Base-by-base conservation (phyloP, 2,888 invertebrate species). In the Drosophila paramelanica region DNA sequence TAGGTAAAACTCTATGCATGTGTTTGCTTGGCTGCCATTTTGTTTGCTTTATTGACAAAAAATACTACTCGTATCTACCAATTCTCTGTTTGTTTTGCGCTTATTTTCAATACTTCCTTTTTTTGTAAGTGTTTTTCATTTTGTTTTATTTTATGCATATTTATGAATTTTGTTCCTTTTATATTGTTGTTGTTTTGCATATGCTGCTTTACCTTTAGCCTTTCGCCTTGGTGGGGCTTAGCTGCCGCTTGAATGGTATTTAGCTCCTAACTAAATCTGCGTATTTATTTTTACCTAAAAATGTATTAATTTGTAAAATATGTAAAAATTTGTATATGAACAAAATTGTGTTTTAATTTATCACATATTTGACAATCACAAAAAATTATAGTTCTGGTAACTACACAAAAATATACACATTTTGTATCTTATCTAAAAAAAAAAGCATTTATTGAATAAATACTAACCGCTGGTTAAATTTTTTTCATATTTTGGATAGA, bases 41-140 rank as follows among this genome's bases (percentile, higher is more conserved):
- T 69, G 56, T 77, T 86, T 74, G 58, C 47, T 70, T 76, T 81
- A 81, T 87, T 87, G 81, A 69, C 71, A 81, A 67, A 73, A 33
- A 64, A 77, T 64, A 47, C 53, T 69, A 43, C 43, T 38, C 8
- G 42, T 50, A 49, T 68, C 51, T 62, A 56, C 56, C 47, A 65
- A 56, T 58, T 56, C 36, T 70, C 55, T 74, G 64, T 71, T 61
- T 67, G 33, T 27, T 42, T 46, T 50, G 52, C 43, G 52, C 25
- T 51, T 51, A 31, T 31, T 57, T 39, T 42, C 42, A 20, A 17
- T 47, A 20, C 27, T 31, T 33, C 13, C 13, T 14, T 52, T 50
- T 64, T 45, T 47, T 8, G 17, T 33, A 43, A 33, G 52, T 41
- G 5, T 39, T 47, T 52, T 47, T 20, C 4, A 20, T 45, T 13